Evolutionary conservation across 2,888 invertebrate genomes (phyloP).

Genomic region (Spodoptera littoralis): DNA sequence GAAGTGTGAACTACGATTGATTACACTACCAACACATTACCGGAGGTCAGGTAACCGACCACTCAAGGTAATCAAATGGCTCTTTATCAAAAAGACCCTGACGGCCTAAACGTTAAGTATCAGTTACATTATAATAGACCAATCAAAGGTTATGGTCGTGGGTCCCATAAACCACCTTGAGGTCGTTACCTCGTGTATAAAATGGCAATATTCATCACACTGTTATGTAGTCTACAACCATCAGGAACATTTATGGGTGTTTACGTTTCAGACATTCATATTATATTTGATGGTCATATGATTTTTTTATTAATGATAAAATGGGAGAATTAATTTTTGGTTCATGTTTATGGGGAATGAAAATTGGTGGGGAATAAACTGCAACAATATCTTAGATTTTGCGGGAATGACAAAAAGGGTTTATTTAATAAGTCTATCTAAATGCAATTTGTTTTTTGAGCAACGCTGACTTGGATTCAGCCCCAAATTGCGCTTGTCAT

Average conservation of each 20-base stretch:
- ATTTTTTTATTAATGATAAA: constrained; percentile 57
- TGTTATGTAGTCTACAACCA: constrained; percentile 69
- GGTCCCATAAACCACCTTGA: constrained; percentile 62
- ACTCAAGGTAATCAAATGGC: constrained; percentile 37
- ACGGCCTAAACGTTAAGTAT: constrained; percentile 32
- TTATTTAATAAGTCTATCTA: too few species aligned
- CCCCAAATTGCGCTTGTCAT: too few species aligned
- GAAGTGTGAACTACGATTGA: constrained; percentile 24
- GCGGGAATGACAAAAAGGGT: too few species aligned
- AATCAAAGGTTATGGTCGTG: constrained; percentile 49
- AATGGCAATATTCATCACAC: constrained; percentile 64
- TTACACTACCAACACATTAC: constrained; percentile 18
- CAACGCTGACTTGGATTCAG: too few species aligned
- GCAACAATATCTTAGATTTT: background rate
- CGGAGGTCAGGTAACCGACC: constrained; percentile 26
- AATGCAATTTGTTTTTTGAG: too few species aligned
- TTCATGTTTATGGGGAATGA: constrained; percentile 14
- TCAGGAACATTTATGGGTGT: constrained; percentile 59
- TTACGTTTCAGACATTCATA: constrained; percentile 61
- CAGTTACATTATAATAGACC: constrained; percentile 36
- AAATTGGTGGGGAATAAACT: background rate
- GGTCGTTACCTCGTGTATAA: constrained; percentile 65
- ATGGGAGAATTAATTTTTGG: constrained; percentile 33
- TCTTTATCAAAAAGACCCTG: constrained; percentile 39
- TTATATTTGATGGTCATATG: constrained; percentile 58